Percentiles rank a stretch among this genome's conserved stretches.
phyloP scores from a whole-genome alignment of 2,888 invertebrate genomes.

The Podotricha telesiphe region DNA sequence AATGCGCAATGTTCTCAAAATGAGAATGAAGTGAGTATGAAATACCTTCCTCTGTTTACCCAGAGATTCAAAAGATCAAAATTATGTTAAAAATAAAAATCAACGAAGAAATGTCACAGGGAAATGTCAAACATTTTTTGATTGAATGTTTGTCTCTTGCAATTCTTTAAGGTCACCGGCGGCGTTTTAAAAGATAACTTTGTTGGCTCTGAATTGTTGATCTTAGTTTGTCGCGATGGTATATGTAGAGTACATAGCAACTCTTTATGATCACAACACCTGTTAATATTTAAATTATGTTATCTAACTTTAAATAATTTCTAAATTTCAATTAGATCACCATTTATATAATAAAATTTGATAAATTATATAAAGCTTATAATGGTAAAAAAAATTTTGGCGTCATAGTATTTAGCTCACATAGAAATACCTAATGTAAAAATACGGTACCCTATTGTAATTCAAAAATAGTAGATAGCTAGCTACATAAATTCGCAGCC shows the following conservation, averaged over 20 bases:
- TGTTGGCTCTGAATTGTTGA: slow-evolving; percentile 10
- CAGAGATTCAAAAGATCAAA: not conserved
- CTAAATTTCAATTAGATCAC: not conserved
- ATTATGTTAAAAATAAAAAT: not conserved
- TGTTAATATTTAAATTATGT: not conserved
- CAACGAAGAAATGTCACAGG: too few species aligned
- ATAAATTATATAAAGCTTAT: not conserved
- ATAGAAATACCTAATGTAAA: not conserved
- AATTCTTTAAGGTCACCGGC: slow-evolving; percentile 7
- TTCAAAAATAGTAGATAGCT: slow-evolving; percentile 19
- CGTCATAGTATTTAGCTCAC: not conserved
- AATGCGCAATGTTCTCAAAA: not conserved
- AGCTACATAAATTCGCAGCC: slow-evolving; percentile 15
- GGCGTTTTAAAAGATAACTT: slow-evolving; percentile 7
- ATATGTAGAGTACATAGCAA: slow-evolving; percentile 19
- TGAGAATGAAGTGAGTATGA: not conserved
- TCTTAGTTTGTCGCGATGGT: slow-evolving; percentile 3
- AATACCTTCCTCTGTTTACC: too few species aligned
- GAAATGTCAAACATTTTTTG: not conserved
- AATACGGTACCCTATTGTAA: slow-evolving; percentile 12
- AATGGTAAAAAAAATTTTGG: not conserved
- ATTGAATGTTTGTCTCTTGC: slow-evolving; percentile 7
- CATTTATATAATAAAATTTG: not conserved
- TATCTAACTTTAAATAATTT: not conserved
- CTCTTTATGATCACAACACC: not conserved